Base-by-base conservation (phyloP, 2,113 vertebrate genomes). In the Acanthisitta chloris region DNA sequence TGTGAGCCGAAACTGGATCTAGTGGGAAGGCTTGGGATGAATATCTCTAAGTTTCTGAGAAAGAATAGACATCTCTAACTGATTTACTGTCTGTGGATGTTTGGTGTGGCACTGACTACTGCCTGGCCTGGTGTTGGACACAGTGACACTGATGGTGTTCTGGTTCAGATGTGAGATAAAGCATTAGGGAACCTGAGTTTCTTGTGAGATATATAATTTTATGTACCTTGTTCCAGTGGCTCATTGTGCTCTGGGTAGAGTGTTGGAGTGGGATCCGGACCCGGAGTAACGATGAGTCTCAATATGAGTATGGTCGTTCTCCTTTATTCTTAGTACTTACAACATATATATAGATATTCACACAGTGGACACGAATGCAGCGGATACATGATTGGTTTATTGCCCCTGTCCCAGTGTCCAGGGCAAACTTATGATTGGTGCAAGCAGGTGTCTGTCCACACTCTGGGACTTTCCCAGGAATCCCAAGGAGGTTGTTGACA, bases 1-100 rank as follows among this genome's bases (percentile, higher is more conserved):
- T 43, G 43, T 1, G 55, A 86, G 92, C 80, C 77, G 55, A 14
- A 61, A n/a, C 8, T 11, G 15, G 34, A 59, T 19, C 80, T 67
- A 17, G 9, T 88, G 93, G 91, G 55, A 65, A 90, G 77, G 31
- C 18, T 57, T 86, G 83, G 85, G 86, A 58, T 67, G n/a, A n/a
- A 14, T 8, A 14, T 4, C 40, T 19, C 45, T 12, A 14, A 12
- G 6, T 5, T 7, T 34, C 38, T 59, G 65, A 43, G 69, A 9
- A 11, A 76, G 67, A 64, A 31, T 43, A 34, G 52, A 5, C 4
- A 45, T n/a, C n/a, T n/a, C 18, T 7, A 11, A 54, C 29, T 6
- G 8, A 9, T 25, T 24, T 5, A 12, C 10, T 1, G 11, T n/a
- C 26, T 33, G 28, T 8, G 70, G 34, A 33, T 18, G 12, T 10